phyloP scores from a whole-genome alignment of 1,140 invertebrate species.

The Battus philenor region DNA sequence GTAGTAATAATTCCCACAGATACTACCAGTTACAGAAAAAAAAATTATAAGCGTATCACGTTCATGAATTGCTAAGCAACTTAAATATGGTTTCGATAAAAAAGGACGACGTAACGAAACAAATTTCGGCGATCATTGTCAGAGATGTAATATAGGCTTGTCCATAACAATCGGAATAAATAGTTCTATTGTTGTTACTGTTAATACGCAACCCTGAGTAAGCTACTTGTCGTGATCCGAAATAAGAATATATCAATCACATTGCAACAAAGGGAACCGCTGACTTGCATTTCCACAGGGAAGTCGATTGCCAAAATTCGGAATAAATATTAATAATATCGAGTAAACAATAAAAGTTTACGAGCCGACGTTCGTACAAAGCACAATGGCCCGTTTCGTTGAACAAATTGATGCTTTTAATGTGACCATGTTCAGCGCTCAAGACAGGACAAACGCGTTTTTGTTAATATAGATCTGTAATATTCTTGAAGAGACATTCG shows the following conservation, averaged over 20 bases:
- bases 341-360: conserved; percentile 30
- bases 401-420: conserved; percentile 27
- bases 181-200: conserved; percentile 2
- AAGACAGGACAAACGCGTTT: no score
- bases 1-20: no score
- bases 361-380: conserved; percentile 18
- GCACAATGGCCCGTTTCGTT: conserved; percentile 25
- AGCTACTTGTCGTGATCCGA: conserved; percentile 1
- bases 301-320: conserved; percentile 11
- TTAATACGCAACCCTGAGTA: neutral
- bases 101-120: neutral
- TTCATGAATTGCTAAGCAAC: no score
- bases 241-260: conserved; percentile 13
- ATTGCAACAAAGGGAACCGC: conserved; percentile 12
- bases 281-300: conserved; percentile 12
- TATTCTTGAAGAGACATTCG: no score
- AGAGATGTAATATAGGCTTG: conserved; percentile 1
- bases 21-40: no score
- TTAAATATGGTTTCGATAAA: no score
- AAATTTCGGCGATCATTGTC: neutral
- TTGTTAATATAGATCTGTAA: no score
- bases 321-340: conserved; percentile 18
- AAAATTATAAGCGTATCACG: no score
- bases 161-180: neutral
- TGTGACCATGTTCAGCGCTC: no score